These are phyloP conservation scores for Ectemnius continuus DNA, from an alignment of 2,888 invertebrate genomes.

Conservation along the genomic window DNA sequence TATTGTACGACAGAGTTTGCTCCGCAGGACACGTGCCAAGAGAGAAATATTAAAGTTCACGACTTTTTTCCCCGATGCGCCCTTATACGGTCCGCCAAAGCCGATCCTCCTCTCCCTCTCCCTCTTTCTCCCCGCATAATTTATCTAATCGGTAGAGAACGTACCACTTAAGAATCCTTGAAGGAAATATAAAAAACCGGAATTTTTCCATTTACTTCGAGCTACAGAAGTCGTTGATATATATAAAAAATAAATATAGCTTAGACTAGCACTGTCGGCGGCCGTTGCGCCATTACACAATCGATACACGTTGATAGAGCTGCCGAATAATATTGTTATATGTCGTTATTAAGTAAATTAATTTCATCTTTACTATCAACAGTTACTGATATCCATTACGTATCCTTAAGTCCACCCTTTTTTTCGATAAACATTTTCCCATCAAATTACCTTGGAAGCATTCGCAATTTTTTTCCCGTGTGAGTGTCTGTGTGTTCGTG, in stretches of 20 bases:
- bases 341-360: constrained; percentile 63
- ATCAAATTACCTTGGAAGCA: constrained; percentile 69
- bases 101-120: background rate
- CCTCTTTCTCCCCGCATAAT: constrained; percentile 21
- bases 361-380: constrained; percentile 64
- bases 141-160: constrained; percentile 46
- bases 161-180: constrained; percentile 41
- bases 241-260: constrained; percentile 75
- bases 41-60: too few species aligned
- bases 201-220: constrained; percentile 54
- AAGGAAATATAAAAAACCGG: constrained; percentile 58
- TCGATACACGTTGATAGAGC: constrained; percentile 64
- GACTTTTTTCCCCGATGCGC: too few species aligned
- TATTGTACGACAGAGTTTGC: too few species aligned
- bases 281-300: constrained; percentile 67
- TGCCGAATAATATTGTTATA: constrained; percentile 69
- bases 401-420: too few species aligned
- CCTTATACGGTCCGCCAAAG: too few species aligned
- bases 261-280: constrained; percentile 76
- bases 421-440: constrained; percentile 50
- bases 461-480: constrained; percentile 60
- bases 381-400: constrained; percentile 62
- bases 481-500: background rate
- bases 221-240: constrained; percentile 66
- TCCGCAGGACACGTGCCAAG: too few species aligned